Percentiles rank a stretch among this genome's conserved stretches.
phyloP scores from a whole-genome alignment of 2,797 vertebrate genomes.

The Liparis tanakae region DNA sequence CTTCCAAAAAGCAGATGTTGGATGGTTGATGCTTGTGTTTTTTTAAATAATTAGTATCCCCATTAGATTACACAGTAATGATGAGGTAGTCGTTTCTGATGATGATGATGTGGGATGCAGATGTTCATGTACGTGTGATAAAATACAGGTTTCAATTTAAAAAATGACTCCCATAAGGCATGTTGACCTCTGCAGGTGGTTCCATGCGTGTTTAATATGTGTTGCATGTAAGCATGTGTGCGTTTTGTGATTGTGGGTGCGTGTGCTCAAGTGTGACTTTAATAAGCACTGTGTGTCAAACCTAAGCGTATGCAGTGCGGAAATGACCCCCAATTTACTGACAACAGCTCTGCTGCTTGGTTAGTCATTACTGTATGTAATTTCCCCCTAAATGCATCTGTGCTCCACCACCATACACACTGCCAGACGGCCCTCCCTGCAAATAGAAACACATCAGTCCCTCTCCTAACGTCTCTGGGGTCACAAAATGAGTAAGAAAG shows the following conservation, averaged over 20 bases:
- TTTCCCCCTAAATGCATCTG: constrained; percentile 65
- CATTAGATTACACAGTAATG: constrained; percentile 52
- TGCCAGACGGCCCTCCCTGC: constrained; percentile 3
- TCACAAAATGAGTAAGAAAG: constrained; percentile 29
- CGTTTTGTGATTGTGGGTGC: constrained; percentile 39
- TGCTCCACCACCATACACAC: constrained; percentile 34
- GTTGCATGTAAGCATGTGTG: constrained; percentile 43
- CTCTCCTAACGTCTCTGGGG: not conserved
- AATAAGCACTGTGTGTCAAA: constrained; percentile 66
- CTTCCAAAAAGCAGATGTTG: constrained; percentile 58
- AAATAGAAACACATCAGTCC: constrained; percentile 34
- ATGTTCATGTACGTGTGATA: constrained; percentile 48
- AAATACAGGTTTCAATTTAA: constrained; percentile 50
- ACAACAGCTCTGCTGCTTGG: constrained; percentile 42
- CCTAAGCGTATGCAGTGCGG: constrained; percentile 51
- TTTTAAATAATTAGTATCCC: constrained; percentile 60
- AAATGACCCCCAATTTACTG: constrained; percentile 67
- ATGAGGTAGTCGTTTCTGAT: constrained; percentile 32
- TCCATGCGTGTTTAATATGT: constrained; percentile 54
- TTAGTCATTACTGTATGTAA: constrained; percentile 66
- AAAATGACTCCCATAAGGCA: constrained; percentile 36
- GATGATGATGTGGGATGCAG: constrained; percentile 41
- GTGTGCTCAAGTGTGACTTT: constrained; percentile 47
- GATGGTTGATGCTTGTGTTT: constrained; percentile 24
- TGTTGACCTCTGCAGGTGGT: constrained; percentile 45